Percentiles rank a stretch among this genome's conserved stretches.
Evolutionary conservation across 1,140 invertebrate species (phyloP).

Genomic region (Trichogramma pretiosum): DNA sequence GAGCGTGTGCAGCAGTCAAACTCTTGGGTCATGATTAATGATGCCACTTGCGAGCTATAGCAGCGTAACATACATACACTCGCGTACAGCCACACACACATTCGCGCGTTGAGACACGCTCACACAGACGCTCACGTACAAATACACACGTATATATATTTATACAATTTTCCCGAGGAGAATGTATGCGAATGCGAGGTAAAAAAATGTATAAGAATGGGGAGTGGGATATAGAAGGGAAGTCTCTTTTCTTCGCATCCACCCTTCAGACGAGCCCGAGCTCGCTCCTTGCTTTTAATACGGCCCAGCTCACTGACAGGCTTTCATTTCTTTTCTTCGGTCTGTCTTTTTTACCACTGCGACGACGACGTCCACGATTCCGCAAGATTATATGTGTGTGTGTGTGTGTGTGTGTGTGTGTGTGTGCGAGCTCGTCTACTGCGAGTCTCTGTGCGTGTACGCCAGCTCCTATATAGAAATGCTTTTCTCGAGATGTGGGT

Average conservation of each 20-base stretch:
- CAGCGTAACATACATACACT: too few relatives aligned
- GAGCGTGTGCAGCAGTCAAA: too few relatives aligned
- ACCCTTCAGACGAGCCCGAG: conserved; percentile 42
- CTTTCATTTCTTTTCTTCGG: conserved; percentile 35
- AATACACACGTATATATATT: too few relatives aligned
- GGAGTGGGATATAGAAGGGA: too few relatives aligned
- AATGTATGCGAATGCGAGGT: conserved; percentile 17
- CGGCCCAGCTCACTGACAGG: conserved; percentile 33
- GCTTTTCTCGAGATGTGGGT: too few relatives aligned
- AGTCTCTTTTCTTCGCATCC: conserved; percentile 48
- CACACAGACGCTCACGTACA: too few relatives aligned
- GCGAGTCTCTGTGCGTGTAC: background rate
- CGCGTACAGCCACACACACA: too few relatives aligned
- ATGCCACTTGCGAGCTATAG: conserved; percentile 44
- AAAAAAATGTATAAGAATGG: conserved; percentile 52
- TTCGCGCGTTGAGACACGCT: too few relatives aligned
- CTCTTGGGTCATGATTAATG: conserved; percentile 55
- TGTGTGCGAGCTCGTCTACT: background rate
- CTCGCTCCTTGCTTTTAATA: too few relatives aligned
- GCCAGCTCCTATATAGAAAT: too few relatives aligned
- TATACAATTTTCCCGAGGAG: conserved; percentile 55
- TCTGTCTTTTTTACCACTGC: conserved; percentile 23
- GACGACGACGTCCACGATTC: background rate
- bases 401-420: background rate
- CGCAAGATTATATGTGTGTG: too few relatives aligned